These are phyloP conservation scores for Raphicerus campestris DNA, from an alignment of 2,113 vertebrate species.

Conservation along the genomic window DNA sequence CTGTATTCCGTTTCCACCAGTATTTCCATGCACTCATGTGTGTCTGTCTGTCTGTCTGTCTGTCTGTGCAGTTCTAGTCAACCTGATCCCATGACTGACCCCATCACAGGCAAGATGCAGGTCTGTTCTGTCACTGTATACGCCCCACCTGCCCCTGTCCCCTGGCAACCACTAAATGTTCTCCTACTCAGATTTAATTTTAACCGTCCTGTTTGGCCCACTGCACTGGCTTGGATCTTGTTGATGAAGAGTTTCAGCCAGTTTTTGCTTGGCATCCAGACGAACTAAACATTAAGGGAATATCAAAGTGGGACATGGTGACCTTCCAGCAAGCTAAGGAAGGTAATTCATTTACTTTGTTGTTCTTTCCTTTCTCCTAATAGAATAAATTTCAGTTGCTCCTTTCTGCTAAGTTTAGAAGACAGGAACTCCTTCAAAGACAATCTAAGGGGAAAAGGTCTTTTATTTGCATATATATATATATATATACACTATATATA, in stretches of 20 bases:
- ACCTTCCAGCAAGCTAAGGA: slow-evolving; percentile 33
- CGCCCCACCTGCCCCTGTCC: neutral
- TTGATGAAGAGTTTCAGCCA: neutral
- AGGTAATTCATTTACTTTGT: slow-evolving; percentile 53
- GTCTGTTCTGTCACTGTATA: fast-evolving
- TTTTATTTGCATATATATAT: neutral
- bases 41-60: neutral
- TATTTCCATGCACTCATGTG: fast-evolving
- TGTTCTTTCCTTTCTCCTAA: neutral
- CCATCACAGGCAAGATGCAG: too few species aligned
- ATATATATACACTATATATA: neutral
- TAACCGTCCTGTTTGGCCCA: slow-evolving; percentile 4
- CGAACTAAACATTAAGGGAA: slow-evolving; percentile 43
- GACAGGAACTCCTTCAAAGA: neutral
- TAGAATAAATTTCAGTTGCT: neutral
- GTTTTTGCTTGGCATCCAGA: slow-evolving; percentile 4
- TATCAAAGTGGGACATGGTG: neutral
- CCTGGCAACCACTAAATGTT: neutral
- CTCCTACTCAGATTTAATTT: slow-evolving; percentile 22
- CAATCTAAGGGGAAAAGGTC: neutral
- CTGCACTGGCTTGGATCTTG: neutral
- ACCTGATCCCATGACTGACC: neutral
- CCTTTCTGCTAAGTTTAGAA: slow-evolving; percentile 1
- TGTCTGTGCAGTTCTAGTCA: neutral
- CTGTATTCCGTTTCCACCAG: neutral